phyloP scores from a whole-genome alignment of 2,888 invertebrate genomes.

The Tenodera sinensis region DNA sequence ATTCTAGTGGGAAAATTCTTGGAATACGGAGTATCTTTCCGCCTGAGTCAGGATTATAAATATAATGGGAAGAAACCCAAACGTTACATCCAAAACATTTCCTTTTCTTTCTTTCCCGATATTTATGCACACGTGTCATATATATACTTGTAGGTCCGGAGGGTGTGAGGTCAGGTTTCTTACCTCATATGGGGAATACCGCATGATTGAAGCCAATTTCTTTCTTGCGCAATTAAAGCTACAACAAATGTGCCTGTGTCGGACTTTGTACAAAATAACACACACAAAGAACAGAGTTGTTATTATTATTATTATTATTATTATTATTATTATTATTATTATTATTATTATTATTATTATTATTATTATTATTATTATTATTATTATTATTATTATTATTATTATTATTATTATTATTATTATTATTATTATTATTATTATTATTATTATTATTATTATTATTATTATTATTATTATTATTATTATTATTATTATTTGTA shows the following conservation, averaged over 20 bases:
- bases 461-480: too few relatives aligned
- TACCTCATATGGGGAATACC: neutral
- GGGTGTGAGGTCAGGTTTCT: neutral
- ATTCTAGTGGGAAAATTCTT: neutral
- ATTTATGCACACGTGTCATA: neutral
- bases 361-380: too few relatives aligned
- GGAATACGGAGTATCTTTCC: neutral
- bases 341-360: too few relatives aligned
- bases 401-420: too few relatives aligned
- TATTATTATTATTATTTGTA: too few relatives aligned
- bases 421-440: too few relatives aligned
- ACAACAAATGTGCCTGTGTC: neutral
- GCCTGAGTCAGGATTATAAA: neutral
- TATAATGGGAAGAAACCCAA: neutral
- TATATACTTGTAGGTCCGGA: neutral
- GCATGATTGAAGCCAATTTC: neutral
- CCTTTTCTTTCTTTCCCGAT: neutral
- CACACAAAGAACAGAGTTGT: too few relatives aligned
- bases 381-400: too few relatives aligned
- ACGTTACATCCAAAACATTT: neutral
- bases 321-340: too few relatives aligned
- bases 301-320: too few relatives aligned
- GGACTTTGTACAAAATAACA: neutral
- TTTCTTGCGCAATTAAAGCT: neutral
- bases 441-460: too few relatives aligned